phyloP scores from a whole-genome alignment of 2,113 vertebrate genomes.

The Tragulus kanchil region DNA sequence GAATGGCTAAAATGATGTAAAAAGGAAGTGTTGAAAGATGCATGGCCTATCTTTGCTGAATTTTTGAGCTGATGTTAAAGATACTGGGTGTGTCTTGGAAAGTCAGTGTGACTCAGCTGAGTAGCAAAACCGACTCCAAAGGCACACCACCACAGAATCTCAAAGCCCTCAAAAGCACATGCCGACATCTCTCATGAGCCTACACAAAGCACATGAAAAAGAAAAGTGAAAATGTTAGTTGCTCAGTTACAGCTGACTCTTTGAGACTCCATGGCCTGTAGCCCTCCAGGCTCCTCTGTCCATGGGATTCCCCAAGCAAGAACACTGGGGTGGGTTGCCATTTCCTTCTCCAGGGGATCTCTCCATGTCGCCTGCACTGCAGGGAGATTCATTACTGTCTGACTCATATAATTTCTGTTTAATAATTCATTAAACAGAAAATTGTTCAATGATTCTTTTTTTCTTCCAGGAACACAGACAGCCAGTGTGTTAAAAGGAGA shows the following conservation, averaged over 20 bases:
- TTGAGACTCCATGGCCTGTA: background rate
- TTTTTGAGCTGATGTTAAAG: background rate
- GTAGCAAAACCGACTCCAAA: background rate
- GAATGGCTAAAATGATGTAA: background rate
- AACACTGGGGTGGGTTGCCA: background rate
- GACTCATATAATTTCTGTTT: background rate
- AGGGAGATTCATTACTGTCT: background rate
- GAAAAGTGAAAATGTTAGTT: background rate
- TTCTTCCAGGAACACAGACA: background rate
- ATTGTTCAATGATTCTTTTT: background rate
- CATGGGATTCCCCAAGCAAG: background rate
- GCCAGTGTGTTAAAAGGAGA: background rate
- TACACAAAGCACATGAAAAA: background rate
- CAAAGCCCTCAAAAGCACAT: background rate
- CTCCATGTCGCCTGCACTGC: background rate
- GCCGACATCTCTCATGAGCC: fast-evolving
- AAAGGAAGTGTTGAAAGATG: background rate
- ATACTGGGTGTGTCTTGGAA: background rate
- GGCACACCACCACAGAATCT: background rate
- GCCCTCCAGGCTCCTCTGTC: background rate
- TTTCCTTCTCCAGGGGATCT: background rate
- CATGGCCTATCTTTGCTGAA: background rate
- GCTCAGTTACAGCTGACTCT: background rate
- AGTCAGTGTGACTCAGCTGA: background rate
- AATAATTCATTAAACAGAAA: background rate